A percentile compares a stretch with the other conserved stretches of the same genome.
phyloP scores from a whole-genome alignment of 2,888 invertebrate genomes.

The Drosophila austrosaltans region DNA sequence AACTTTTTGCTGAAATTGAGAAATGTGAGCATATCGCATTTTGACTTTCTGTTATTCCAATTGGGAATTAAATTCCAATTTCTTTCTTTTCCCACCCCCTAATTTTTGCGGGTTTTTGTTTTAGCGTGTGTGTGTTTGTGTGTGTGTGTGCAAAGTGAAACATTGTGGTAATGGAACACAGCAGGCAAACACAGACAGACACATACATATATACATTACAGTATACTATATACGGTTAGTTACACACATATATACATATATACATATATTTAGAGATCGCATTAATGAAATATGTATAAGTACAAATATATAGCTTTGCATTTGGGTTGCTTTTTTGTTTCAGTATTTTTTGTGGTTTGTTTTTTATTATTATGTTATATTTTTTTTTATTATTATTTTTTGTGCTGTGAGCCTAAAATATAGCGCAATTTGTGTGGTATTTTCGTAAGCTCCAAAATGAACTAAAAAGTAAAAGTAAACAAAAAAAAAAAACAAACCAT shows the following conservation, averaged over 20 bases:
- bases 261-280: conserved; percentile 32
- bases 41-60: conserved; percentile 32
- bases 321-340: conserved; percentile 3
- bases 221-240: conserved; percentile 15
- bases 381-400: neutral
- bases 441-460: conserved; percentile 41
- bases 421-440: conserved; percentile 17
- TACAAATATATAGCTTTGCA: conserved; percentile 19
- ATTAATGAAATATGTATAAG: conserved; percentile 24
- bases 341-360: neutral
- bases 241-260: conserved; percentile 25
- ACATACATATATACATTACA: conserved; percentile 25
- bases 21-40: conserved; percentile 6
- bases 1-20: conserved; percentile 11
- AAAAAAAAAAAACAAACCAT: conserved; percentile 16
- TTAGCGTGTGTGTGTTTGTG: conserved; percentile 13
- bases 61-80: conserved; percentile 30
- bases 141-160: conserved; percentile 38
- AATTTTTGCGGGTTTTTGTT: neutral
- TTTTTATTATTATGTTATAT: neutral
- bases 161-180: conserved; percentile 51
- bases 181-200: conserved; percentile 40
- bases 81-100: conserved; percentile 21
- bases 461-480: conserved; percentile 18
- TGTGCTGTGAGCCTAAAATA: conserved; percentile 24